These are phyloP conservation scores for Azorinus chamasolen DNA, from an alignment of 2,888 invertebrate species.

Conservation along the genomic window DNA sequence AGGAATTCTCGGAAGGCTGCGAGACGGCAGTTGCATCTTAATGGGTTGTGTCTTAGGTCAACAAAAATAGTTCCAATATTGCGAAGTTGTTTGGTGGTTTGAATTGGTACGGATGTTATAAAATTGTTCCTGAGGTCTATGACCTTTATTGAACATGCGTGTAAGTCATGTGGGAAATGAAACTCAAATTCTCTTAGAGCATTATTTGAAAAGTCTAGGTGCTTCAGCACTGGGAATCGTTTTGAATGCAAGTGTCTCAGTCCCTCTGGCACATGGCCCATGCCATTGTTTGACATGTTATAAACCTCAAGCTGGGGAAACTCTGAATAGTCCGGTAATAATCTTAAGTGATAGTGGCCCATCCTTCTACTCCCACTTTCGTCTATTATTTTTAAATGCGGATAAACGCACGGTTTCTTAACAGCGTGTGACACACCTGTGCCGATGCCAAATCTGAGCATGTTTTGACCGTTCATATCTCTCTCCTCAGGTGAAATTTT, in stretches of 20 bases:
- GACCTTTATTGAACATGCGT: conserved; percentile 35
- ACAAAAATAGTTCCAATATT: conserved; percentile 42
- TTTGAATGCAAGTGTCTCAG: conserved; percentile 45
- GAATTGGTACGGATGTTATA: conserved; percentile 34
- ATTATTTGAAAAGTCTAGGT: conserved; percentile 60
- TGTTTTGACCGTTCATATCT: conserved; percentile 2
- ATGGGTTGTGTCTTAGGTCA: conserved; percentile 55
- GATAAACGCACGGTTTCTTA: conserved; percentile 36
- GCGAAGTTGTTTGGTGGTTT: conserved; percentile 24
- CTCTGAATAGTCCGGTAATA: conserved; percentile 52
- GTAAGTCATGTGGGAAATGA: conserved; percentile 37
- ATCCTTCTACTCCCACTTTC: conserved; percentile 57
- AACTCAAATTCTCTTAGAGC: conserved; percentile 48
- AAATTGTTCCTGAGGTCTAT: conserved; percentile 49
- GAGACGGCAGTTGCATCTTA: conserved; percentile 42
- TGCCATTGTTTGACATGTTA: conserved; percentile 56
- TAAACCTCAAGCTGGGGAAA: conserved; percentile 61
- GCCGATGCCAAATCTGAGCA: conserved; percentile 8
- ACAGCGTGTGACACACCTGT: not conserved
- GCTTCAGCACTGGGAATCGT: conserved; percentile 49
- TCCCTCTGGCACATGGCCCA: conserved; percentile 50
- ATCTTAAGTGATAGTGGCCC: conserved; percentile 53
- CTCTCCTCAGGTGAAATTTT: conserved; percentile 54
- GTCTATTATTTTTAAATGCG: conserved; percentile 45
- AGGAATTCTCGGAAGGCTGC: conserved; percentile 41